Base-by-base conservation (phyloP, 2,888 invertebrate genomes). In the Netelia virgata region DNA sequence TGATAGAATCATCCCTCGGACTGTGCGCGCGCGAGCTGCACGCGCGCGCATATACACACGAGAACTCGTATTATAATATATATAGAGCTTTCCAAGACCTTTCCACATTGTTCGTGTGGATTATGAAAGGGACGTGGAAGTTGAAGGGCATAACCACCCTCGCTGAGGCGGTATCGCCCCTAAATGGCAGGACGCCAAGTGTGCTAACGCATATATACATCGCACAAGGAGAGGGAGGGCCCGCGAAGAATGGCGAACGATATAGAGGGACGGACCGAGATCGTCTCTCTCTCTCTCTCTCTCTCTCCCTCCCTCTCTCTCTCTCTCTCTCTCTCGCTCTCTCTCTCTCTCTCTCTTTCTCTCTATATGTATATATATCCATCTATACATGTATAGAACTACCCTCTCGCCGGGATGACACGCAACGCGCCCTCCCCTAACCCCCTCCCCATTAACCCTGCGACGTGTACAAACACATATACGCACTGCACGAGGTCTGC, bases 161-260 rank as follows among this genome's bases (percentile, higher is more conserved):
- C 89, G 84, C 75, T 78, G 84, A 78, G 81, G 80, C 84, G 82
- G 88, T 86, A 84, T 86, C 85, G 88, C 92, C 79, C 91, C 91
- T 91, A 92, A 91, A 92, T 92, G 92, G 92, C 91, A 91, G 90
- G 86, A 90, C 86, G 91, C 92, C 92, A 91, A 92, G 92, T 92
- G 90, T 91, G 91, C 91, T 91, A 91, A 91, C 90, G 88, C 88
- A 82, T 87, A 91, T 88, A 87, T 88, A 90, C 88, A 89, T 53
- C 16, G 69, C 23, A 43, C 23, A 72, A 70, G 55, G 43, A 79
- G 59, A 50, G 28, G 73, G 57, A 20, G 66, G 55, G 78, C 36
- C 6, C 36, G 36, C 36, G 36, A 36, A 36, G 36, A 36, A 36
- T 36, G 36, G 36, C 36, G 36, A 36, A 36, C 36, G 36, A 36